A percentile compares a stretch with the other conserved stretches of the same genome.
Evolutionary conservation across 2,888 invertebrate species (phyloP).

Genomic region (Ctena decussata): DNA sequence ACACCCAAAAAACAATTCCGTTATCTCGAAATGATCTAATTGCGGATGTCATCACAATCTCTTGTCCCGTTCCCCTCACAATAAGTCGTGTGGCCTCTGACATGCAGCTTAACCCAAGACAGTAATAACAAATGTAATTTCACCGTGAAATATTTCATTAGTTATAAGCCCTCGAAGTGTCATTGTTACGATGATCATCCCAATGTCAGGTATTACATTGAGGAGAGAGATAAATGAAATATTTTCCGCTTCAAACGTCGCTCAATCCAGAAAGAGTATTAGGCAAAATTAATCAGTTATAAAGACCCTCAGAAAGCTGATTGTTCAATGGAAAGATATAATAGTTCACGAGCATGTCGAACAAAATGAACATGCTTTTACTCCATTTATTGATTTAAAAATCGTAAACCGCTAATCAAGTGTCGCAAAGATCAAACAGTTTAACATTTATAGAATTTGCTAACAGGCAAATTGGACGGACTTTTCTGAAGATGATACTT

Average conservation of each 20-base stretch:
- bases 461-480: neutral
- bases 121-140: constrained; percentile 4
- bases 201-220: constrained; percentile 4
- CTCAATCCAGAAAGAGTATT: constrained; percentile 31
- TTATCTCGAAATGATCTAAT: constrained; percentile 56
- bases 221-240: constrained; percentile 57
- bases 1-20: constrained; percentile 33
- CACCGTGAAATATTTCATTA: constrained; percentile 20
- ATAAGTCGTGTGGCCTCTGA: constrained; percentile 16
- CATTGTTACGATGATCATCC: neutral
- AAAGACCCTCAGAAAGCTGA: constrained; percentile 10
- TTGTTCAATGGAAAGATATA: constrained; percentile 42
- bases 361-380: constrained; percentile 47
- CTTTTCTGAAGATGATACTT: neutral
- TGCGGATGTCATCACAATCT: constrained; percentile 13
- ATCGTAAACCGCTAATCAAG: neutral
- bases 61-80: neutral
- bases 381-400: constrained; percentile 41
- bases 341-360: constrained; percentile 43
- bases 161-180: neutral
- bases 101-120: constrained; percentile 12
- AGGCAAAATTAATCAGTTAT: constrained; percentile 56
- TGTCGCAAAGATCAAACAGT: constrained; percentile 51
- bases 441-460: constrained; percentile 51
- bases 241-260: constrained; percentile 54